Evolutionary conservation across 2,797 vertebrate species (phyloP).

Genomic region (Sebastes aleutianus): DNA sequence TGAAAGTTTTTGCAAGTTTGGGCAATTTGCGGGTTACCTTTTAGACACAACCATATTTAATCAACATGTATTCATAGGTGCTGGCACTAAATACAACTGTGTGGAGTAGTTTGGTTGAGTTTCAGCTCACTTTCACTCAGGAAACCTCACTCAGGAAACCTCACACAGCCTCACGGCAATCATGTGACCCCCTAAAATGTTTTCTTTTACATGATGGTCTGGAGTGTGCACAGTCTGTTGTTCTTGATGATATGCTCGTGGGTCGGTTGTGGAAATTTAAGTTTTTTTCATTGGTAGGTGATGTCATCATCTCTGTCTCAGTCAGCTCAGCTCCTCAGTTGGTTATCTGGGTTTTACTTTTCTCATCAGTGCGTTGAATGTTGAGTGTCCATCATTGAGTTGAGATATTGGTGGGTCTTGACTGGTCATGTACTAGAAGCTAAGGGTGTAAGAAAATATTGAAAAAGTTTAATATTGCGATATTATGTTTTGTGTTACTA

Average conservation of each 20-base stretch:
- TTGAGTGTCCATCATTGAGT: background rate
- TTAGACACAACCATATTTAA: no score
- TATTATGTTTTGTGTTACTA: no score
- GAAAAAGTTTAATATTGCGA: rapidly evolving
- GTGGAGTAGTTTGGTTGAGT: background rate
- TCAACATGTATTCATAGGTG: no score
- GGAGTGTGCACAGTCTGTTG: background rate
- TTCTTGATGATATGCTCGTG: no score
- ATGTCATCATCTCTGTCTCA: background rate
- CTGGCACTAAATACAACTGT: background rate
- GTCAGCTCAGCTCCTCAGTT: background rate
- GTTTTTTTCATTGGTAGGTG: background rate
- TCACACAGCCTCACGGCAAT: background rate
- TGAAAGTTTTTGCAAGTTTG: no score
- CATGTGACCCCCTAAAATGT: background rate
- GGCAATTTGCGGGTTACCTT: no score
- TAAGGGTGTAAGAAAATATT: no score
- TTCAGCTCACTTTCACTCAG: background rate
- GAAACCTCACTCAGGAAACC: no score
- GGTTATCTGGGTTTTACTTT: background rate
- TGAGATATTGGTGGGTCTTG: background rate
- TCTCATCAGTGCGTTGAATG: background rate
- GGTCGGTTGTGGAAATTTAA: background rate
- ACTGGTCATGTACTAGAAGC: background rate
- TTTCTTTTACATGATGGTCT: background rate